phyloP scores from a whole-genome alignment of 92 coral and sea anemone species.

The Paramuricea clavata region DNA sequence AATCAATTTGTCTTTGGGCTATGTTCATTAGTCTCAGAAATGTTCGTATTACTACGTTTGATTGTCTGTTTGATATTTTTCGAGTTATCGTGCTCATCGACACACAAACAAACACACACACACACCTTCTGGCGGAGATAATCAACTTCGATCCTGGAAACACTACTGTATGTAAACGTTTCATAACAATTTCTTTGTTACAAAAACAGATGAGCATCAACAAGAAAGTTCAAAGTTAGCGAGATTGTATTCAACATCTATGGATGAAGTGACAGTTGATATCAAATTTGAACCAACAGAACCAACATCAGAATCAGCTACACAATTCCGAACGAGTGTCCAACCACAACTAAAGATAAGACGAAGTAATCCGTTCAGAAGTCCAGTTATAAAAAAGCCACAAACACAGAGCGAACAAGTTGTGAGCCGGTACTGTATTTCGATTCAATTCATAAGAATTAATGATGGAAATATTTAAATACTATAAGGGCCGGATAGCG shows the following conservation, averaged over 20 bases:
- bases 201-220: constrained; percentile 4
- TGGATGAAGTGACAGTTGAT: constrained; percentile 2
- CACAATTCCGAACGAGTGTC: background rate
- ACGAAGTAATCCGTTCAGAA: constrained; percentile 32
- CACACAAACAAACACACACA: no score
- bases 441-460: no score
- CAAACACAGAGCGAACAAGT: constrained; percentile 11
- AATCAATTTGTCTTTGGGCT: no score
- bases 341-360: constrained; percentile 17
- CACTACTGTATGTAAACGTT: no score
- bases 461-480: no score
- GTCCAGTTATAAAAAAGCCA: constrained; percentile 3
- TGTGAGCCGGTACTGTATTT: constrained; percentile 31
- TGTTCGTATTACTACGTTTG: no score
- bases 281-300: background rate
- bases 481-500: no score
- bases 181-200: background rate
- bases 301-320: background rate
- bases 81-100: no score
- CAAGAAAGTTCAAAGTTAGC: constrained; percentile 31
- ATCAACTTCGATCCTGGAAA: no score
- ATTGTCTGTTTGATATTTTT: no score
- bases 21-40: no score
- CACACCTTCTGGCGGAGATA: no score
- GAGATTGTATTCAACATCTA: background rate